phyloP scores from a whole-genome alignment of 1,140 invertebrate species.

The roundworm (Caenorhabditis elegans) region WBcel235 BX284602.5:4632001-4632500 shows the following conservation, averaged over 20 bases:
- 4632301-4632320: not conserved
- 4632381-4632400: not conserved
- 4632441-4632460: not conserved
- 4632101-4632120: constrained; percentile 20
- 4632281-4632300: not conserved
- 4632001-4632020: constrained; percentile 16
- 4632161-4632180: constrained; percentile 24
- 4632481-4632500: not conserved
- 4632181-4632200: constrained; percentile 28
- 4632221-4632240: constrained; percentile 23
- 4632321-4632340: constrained; percentile 5
- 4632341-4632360: constrained; percentile 24
- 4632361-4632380: constrained; percentile 19
- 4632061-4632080: no score
- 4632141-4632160: constrained; percentile 32
- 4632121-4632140: constrained; percentile 25
- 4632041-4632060: not conserved
- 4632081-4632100: constrained; percentile 8
- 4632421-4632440: not conserved
- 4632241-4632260: constrained; percentile 11
- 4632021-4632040: not conserved
- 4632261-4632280: constrained; percentile 13
- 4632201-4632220: constrained; percentile 4
- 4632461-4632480: not conserved
- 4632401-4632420: constrained; percentile 2